A percentile compares a stretch with the other conserved stretches of the same genome.
These are phyloP conservation scores for Tarsius wallacei DNA, from an alignment of 2,797 vertebrate genomes.

Conservation along the genomic window DNA sequence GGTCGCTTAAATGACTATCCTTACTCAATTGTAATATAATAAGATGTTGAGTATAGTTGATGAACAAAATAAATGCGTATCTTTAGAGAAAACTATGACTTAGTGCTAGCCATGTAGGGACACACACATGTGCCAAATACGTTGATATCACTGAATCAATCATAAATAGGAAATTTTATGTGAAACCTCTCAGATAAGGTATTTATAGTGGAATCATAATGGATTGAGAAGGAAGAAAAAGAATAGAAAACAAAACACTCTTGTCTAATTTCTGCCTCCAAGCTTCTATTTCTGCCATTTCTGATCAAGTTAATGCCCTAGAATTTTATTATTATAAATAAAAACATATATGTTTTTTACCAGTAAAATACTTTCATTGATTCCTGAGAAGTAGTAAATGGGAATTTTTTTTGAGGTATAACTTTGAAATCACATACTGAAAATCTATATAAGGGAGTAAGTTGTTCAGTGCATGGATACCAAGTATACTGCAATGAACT, in stretches of 20 bases:
- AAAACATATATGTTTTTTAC: neutral
- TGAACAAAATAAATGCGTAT: neutral
- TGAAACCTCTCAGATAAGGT: neutral
- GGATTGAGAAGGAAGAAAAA: neutral
- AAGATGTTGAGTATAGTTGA: neutral
- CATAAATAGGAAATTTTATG: neutral
- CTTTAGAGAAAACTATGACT: neutral
- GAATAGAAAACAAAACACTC: neutral
- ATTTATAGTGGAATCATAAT: neutral
- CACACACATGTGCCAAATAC: neutral
- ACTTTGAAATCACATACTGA: neutral
- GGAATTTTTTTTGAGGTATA: neutral
- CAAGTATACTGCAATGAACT: neutral
- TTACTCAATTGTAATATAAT: neutral
- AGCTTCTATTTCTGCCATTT: neutral
- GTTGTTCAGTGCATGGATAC: neutral
- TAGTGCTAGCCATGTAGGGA: neutral
- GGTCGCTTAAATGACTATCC: neutral
- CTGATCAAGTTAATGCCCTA: neutral
- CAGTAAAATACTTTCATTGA: neutral
- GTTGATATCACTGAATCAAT: neutral
- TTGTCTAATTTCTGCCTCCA: neutral
- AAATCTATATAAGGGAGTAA: neutral
- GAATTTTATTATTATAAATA: constrained; percentile 17
- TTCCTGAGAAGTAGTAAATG: neutral